Conservation (phyloP, 2,113 vertebrate species). For the Gadus macrocephalus region DNA sequence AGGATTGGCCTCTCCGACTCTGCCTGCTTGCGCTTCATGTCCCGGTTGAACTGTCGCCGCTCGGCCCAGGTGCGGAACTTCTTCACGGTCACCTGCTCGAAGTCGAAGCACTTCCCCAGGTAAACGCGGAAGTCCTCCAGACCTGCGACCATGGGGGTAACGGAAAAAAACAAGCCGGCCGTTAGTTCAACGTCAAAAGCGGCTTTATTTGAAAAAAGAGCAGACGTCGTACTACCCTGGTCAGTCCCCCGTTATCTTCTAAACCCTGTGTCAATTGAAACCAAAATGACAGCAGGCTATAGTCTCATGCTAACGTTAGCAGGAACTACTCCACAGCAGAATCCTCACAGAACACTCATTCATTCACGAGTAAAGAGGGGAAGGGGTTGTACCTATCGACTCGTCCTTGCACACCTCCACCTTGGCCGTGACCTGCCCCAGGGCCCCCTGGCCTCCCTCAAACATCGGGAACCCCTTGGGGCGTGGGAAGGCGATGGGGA, state of each 20-base stretch:
- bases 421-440: conserved; percentile 96
- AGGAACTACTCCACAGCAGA: background rate
- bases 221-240: too few relatives aligned
- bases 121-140: conserved; percentile 90
- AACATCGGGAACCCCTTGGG: conserved; percentile 68
- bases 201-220: too few relatives aligned
- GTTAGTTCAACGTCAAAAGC: too few relatives aligned
- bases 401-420: conserved; percentile 99
- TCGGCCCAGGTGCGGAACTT: conserved; percentile 98
- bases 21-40: conserved; percentile 95
- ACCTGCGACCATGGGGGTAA: conserved; percentile 61
- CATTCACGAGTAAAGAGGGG: conserved; percentile 17
- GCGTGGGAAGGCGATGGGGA: conserved; percentile 32
- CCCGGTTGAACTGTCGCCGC: conserved; percentile 93
- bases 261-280: too few relatives aligned
- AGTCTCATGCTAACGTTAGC: too few relatives aligned
- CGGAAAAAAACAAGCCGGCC: background rate
- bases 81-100: conserved; percentile 97
- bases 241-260: too few relatives aligned
- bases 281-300: too few relatives aligned
- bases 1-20: conserved; percentile 94
- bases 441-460: conserved; percentile 84
- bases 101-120: conserved; percentile 94
- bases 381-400: conserved; percentile 81
- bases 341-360: background rate